These are phyloP conservation scores for Luperina testacea DNA, from an alignment of 2,888 invertebrate genomes.

Conservation along the genomic window DNA sequence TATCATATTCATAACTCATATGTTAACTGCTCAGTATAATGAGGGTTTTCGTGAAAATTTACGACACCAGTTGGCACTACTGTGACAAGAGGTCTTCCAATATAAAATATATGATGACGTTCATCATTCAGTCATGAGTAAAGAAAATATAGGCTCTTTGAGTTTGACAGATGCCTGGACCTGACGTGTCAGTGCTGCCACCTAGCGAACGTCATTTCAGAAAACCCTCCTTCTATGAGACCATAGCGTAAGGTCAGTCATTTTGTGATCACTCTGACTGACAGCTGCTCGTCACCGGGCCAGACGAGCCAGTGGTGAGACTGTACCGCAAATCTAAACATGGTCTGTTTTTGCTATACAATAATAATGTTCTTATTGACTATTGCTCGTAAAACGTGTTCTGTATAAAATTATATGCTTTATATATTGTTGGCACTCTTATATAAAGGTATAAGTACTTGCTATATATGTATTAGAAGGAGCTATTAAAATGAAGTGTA, in stretches of 20 bases:
- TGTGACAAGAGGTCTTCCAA: too few species aligned
- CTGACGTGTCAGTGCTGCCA: too few species aligned
- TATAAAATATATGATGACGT: too few species aligned
- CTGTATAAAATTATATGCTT: slow-evolving; percentile 54
- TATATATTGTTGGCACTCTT: slow-evolving; percentile 49
- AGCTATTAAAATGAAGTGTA: slow-evolving; percentile 22
- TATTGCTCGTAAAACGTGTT: slow-evolving; percentile 45
- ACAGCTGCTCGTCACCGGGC: background rate
- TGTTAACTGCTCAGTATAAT: too few species aligned
- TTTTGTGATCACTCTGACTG: background rate
- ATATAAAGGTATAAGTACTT: slow-evolving; percentile 32
- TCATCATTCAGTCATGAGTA: too few species aligned
- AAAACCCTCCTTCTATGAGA: too few species aligned
- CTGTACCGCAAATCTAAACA: slow-evolving; percentile 9
- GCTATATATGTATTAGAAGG: slow-evolving; percentile 32
- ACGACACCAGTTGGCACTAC: too few species aligned
- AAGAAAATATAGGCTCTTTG: too few species aligned
- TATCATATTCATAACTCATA: too few species aligned
- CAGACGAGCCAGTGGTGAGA: background rate
- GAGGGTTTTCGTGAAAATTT: too few species aligned
- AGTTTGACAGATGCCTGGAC: too few species aligned
- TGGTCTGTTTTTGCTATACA: background rate
- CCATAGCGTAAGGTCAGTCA: background rate
- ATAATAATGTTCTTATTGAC: slow-evolving; percentile 16
- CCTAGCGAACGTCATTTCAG: too few species aligned